phyloP scores from a whole-genome alignment of 2,888 invertebrate genomes.

The Argyresthia albistria region DNA sequence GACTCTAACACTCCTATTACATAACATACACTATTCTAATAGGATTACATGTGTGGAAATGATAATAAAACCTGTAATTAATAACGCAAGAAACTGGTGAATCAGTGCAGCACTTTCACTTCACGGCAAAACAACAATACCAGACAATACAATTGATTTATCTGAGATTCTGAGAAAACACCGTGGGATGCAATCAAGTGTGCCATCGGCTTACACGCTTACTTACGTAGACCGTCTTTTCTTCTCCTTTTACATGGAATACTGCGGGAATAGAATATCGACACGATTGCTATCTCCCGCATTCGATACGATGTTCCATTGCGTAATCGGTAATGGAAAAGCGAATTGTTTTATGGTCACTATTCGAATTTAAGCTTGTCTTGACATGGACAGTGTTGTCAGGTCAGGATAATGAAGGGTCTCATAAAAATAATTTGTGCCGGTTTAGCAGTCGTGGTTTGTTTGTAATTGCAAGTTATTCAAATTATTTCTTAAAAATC shows the following conservation, averaged over 20 bases:
- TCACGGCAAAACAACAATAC: constrained; percentile 25
- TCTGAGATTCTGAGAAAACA: constrained; percentile 7
- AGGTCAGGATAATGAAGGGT: too few relatives aligned
- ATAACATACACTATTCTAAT: background rate
- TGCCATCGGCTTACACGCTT: constrained; percentile 24
- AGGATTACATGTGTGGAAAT: background rate
- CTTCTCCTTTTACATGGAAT: constrained; percentile 11
- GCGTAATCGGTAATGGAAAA: background rate
- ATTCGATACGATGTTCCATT: background rate
- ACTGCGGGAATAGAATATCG: constrained; percentile 18
- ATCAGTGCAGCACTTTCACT: constrained; percentile 51
- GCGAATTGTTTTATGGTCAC: background rate
- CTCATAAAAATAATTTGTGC: too few relatives aligned
- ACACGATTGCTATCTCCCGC: constrained; percentile 8
- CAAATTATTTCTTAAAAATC: too few relatives aligned
- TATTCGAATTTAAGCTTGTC: too few relatives aligned
- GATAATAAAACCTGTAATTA: constrained; percentile 1
- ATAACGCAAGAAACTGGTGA: background rate
- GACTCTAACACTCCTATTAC: background rate
- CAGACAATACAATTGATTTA: background rate
- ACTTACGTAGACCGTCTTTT: constrained; percentile 16
- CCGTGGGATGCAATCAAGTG: constrained; percentile 35
- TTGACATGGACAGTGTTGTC: too few relatives aligned
- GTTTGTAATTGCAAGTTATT: too few relatives aligned
- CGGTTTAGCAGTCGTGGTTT: too few relatives aligned